Evolutionary conservation across 2,797 vertebrate species (phyloP).

Genomic region (Oreonectes daqikongensis): DNA sequence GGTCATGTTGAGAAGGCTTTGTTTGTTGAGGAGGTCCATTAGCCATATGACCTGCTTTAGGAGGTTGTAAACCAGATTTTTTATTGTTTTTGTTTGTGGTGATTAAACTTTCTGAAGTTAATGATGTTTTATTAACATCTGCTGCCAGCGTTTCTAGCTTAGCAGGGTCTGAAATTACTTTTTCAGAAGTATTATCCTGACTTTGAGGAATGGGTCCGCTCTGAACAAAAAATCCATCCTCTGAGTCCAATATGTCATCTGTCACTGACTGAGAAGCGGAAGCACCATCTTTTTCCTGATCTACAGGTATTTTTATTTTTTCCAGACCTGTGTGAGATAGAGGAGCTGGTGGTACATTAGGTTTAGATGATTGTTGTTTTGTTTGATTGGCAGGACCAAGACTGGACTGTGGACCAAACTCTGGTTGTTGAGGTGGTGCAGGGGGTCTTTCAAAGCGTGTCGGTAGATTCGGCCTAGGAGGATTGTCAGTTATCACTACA

Average conservation of each 20-base stretch:
- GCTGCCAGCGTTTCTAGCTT: conserved; percentile 54
- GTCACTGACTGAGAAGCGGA: conserved; percentile 63
- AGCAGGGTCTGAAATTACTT: conserved; percentile 25
- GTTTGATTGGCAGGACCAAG: conserved; percentile 44
- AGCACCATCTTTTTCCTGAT: conserved; percentile 15
- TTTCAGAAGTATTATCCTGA: conserved; percentile 39
- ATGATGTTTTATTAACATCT: conserved; percentile 48
- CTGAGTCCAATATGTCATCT: conserved; percentile 71
- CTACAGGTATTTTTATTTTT: conserved; percentile 54
- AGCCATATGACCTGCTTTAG: conserved; percentile 48
- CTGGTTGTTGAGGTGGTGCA: conserved; percentile 31
- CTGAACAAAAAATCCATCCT: conserved; percentile 75
- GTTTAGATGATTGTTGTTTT: conserved; percentile 43
- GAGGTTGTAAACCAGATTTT: conserved; percentile 54
- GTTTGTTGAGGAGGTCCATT: conserved; percentile 43
- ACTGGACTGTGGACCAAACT: conserved; percentile 41
- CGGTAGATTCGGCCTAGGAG: conserved; percentile 56
- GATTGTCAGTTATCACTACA: conserved; percentile 65
- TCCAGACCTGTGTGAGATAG: conserved; percentile 48
- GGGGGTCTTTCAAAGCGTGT: conserved; percentile 66
- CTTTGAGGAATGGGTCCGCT: conserved; percentile 80
- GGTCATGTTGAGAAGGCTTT: conserved; percentile 47
- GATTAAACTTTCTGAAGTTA: conserved; percentile 40
- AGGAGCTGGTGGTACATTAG: conserved; percentile 36
- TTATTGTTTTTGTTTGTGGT: conserved; percentile 49